Base-by-base conservation (phyloP, 2,888 invertebrate genomes). In the Aleiodes testaceus region DNA sequence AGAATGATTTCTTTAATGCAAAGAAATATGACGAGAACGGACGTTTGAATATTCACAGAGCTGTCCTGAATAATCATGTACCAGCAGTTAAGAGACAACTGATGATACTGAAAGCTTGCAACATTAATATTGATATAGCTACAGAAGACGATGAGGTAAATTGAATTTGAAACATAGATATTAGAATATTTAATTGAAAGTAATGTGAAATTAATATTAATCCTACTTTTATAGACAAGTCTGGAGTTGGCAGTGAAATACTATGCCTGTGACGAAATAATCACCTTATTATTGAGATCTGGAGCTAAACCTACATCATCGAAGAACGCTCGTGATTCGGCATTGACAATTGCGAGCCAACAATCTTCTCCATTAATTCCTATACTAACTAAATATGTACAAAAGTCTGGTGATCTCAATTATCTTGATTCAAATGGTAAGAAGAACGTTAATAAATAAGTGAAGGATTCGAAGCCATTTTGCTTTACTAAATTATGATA, bases 181-280 rank as follows among this genome's bases (percentile, higher is more conserved):
- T 67, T 36, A 22, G 1, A 36, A 9, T 26, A 26, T 36, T 36
- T 2, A 36, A 36, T 36, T 36, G 36, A 9, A 6, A 2, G 36
- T 9, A 36, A 36, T 36, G 2, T 36, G 6, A 1, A 36, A 36
- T 36, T 36, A 36, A 36, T 36, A 9, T 6, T 36, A 9, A 36
- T 36, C 9, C 9, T 36, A 36, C 1, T 14, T 52, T 79, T 77
- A 26, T 70, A 86, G 85, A 83, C 86, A 12, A 82, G 82, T 72
- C 78, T 87, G 36, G 87, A 87, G 66, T 71, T 87, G 26, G 85
- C 86, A 7, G 47, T 87, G 14, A 75, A 79, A 52, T 75, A 72
- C 52, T 70, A 79, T 3, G 70, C 72, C 3, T 79, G 78, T n/a
- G 49, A 69, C 0, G 70, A 77, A 52, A 83, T 87, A 52, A 67